These are phyloP conservation scores for Homarus americanus DNA, from an alignment of 1,140 invertebrate species.

Conservation along the genomic window DNA sequence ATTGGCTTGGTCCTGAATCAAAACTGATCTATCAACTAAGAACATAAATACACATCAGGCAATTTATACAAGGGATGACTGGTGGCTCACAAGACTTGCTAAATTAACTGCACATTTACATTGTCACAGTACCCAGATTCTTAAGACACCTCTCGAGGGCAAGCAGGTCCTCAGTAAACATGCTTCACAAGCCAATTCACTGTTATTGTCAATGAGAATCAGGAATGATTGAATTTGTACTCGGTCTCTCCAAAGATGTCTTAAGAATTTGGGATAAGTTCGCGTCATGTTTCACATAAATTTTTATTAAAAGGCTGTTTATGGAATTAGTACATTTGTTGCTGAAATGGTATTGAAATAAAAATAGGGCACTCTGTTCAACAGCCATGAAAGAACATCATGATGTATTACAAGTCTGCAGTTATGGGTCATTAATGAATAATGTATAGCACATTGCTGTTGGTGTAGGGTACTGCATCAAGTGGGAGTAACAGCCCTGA, in stretches of 20 bases:
- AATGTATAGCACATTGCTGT: not conserved
- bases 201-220: slow-evolving; percentile 15
- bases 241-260: slow-evolving; percentile 13
- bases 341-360: not conserved
- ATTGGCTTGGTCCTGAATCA: slow-evolving; percentile 39
- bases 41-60: not conserved
- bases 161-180: not conserved
- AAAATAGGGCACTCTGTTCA: not conserved
- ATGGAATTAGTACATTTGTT: not conserved
- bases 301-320: not conserved
- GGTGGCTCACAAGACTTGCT: not conserved
- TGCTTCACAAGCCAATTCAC: not conserved
- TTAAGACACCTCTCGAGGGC: slow-evolving; percentile 20
- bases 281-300: not conserved
- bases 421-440: not conserved
- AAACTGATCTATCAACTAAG: not conserved
- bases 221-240: slow-evolving; percentile 40
- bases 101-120: slow-evolving; percentile 7
- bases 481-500: not conserved
- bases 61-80: not conserved
- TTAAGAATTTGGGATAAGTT: not conserved
- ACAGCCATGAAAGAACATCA: not conserved
- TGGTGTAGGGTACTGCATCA: not conserved
- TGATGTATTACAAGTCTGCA: not conserved
- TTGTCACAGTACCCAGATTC: not conserved